A percentile compares a stretch with the other conserved stretches of the same genome.
These are phyloP conservation scores for Centropus unirufus DNA, from an alignment of 2,113 vertebrate genomes.

Conservation along the genomic window DNA sequence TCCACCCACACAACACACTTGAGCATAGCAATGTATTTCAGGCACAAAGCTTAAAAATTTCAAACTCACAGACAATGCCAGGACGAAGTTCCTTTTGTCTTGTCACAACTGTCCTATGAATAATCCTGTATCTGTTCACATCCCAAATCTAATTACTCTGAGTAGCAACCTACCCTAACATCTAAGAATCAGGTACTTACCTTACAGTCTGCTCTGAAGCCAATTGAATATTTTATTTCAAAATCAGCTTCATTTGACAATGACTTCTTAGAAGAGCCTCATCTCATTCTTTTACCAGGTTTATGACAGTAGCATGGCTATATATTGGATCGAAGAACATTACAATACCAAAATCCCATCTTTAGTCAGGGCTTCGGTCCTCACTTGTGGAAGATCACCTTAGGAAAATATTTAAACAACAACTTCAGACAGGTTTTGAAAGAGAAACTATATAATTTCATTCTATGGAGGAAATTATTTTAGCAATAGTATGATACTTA, in stretches of 20 bases:
- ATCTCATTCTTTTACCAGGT: slow-evolving; percentile 13
- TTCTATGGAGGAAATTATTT: not conserved
- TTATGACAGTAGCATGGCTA: not conserved
- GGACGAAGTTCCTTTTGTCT: not conserved
- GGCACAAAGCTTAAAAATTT: not conserved
- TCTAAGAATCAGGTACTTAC: not conserved
- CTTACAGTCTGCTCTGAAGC: not conserved
- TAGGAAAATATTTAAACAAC: not conserved
- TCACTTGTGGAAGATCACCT: not conserved
- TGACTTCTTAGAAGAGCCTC: not conserved
- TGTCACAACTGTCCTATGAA: not conserved
- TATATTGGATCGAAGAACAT: not conserved
- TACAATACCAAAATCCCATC: not conserved
- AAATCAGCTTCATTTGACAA: not conserved
- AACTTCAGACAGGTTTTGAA: not conserved
- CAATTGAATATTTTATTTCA: not conserved
- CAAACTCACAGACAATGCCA: not conserved
- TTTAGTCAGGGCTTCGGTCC: not conserved
- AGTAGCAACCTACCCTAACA: not conserved
- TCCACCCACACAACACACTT: not conserved
- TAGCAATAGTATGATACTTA: not conserved
- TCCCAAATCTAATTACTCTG: not conserved
- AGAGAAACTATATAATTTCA: not conserved
- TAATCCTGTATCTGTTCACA: not conserved
- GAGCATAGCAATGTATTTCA: not conserved